A percentile compares a stretch with the other conserved stretches of the same genome.
Evolutionary conservation across 2,888 invertebrate species (phyloP).

Genomic region (Aphidoletes aphidimyza): DNA sequence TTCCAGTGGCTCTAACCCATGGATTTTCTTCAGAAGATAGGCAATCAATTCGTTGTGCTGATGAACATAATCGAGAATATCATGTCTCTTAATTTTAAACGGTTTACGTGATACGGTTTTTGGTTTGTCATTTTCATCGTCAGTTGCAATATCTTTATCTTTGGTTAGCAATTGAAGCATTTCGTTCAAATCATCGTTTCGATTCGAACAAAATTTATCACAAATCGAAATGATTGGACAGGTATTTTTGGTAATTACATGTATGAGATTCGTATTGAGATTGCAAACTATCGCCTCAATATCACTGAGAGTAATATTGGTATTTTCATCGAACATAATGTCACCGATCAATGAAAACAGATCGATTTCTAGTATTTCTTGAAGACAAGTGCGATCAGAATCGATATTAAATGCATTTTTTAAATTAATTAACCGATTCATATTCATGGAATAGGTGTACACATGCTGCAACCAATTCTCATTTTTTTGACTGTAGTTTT

Average conservation of each 20-base stretch:
- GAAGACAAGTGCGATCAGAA: background rate
- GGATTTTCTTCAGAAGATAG: conserved; percentile 62
- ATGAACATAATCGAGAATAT: conserved; percentile 63
- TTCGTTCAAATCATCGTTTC: background rate
- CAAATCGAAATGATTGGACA: conserved; percentile 72
- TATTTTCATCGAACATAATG: conserved; percentile 72
- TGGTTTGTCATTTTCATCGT: conserved; percentile 58
- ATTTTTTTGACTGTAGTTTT: conserved; percentile 63
- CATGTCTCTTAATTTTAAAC: background rate
- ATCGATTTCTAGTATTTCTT: conserved; percentile 62
- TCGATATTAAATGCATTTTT: background rate
- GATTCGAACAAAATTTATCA: background rate
- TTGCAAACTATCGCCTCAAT: conserved; percentile 77
- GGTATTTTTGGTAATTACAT: conserved; percentile 78
- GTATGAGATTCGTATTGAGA: conserved; percentile 78
- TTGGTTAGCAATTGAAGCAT: background rate
- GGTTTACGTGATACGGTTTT: conserved; percentile 60
- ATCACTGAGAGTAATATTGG: conserved; percentile 73
- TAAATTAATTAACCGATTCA: conserved; percentile 54
- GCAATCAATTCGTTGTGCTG: conserved; percentile 63
- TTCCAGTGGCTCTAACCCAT: background rate
- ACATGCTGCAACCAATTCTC: conserved; percentile 64
- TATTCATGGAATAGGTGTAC: conserved; percentile 60
- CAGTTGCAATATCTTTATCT: conserved; percentile 23
- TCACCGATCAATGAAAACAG: conserved; percentile 74